Conservation (phyloP, 1,140 invertebrate genomes). For the Drosophila truncata region DNA sequence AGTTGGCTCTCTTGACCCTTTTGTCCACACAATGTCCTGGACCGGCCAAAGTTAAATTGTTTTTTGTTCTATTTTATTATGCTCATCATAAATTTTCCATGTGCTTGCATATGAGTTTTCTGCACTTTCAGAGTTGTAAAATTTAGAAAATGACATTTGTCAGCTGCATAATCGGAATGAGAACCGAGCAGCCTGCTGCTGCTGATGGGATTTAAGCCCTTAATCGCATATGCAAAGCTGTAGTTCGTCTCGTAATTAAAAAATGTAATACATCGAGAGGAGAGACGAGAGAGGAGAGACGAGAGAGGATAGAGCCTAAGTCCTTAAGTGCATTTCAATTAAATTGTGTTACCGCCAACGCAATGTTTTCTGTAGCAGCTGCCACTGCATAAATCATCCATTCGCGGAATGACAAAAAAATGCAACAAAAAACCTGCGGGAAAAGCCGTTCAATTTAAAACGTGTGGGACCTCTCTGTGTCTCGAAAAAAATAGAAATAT, state of each 20-base stretch:
- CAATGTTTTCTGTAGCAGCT: slow-evolving; percentile 10
- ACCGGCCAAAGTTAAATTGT: slow-evolving; percentile 82
- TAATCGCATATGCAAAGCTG: slow-evolving; percentile 38
- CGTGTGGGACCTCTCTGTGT: slow-evolving; percentile 53
- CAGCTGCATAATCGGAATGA: slow-evolving; percentile 54
- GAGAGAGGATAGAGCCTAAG: slow-evolving; percentile 30
- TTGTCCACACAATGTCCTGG: slow-evolving; percentile 19
- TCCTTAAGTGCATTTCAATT: slow-evolving; percentile 79
- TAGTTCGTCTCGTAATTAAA: slow-evolving; percentile 41
- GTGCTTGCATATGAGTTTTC: slow-evolving; percentile 51
- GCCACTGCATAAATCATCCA: slow-evolving; percentile 67
- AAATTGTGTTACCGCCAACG: slow-evolving; percentile 45
- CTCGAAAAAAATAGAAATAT: slow-evolving; percentile 27
- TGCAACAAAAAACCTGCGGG: slow-evolving; percentile 12
- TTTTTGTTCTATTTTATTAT: slow-evolving; percentile 69
- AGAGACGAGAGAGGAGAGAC: neutral
- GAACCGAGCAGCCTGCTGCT: slow-evolving; percentile 14
- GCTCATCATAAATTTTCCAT: slow-evolving; percentile 59
- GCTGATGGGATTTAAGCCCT: slow-evolving; percentile 23
- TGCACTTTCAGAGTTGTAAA: slow-evolving; percentile 52
- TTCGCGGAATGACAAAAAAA: slow-evolving; percentile 34
- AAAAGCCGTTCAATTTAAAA: slow-evolving; percentile 77
- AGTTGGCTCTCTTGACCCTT: slow-evolving; percentile 20
- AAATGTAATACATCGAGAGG: slow-evolving; percentile 5
- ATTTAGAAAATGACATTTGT: slow-evolving; percentile 75